Evolutionary conservation across 2,797 vertebrate species (phyloP).

Genomic region (Acridotheres tristis): DNA sequence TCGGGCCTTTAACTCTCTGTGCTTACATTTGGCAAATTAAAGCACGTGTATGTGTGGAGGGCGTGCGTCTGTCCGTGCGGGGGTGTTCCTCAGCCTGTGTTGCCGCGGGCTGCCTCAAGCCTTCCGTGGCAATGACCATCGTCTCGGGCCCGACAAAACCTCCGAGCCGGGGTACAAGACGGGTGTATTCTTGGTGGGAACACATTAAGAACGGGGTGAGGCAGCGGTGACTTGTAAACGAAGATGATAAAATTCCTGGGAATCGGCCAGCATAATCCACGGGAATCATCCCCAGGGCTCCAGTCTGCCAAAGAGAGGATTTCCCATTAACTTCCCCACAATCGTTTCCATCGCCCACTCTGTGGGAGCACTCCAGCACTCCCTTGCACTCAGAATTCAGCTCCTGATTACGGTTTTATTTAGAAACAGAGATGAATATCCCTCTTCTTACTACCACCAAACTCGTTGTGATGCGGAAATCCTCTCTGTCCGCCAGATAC

Average conservation of each 20-base stretch:
- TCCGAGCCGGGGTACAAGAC: not conserved
- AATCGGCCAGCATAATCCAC: not conserved
- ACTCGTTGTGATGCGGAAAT: not conserved
- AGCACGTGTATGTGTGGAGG: not conserved
- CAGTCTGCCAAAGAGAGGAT: not conserved
- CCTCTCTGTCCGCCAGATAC: not conserved
- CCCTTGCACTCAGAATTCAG: not conserved
- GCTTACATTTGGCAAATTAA: not conserved
- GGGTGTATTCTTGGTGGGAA: not conserved
- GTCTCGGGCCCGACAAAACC: not conserved
- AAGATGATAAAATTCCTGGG: not conserved
- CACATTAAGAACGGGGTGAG: not conserved
- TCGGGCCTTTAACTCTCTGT: not conserved
- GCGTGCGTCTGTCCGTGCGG: not conserved
- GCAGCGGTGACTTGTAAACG: not conserved
- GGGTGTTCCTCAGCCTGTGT: not conserved
- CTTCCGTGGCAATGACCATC: not conserved
- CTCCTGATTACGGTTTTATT: not conserved
- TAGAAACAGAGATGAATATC: not conserved
- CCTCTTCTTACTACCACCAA: not conserved
- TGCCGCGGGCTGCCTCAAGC: not conserved
- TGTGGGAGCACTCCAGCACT: not conserved
- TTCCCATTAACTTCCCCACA: not conserved
- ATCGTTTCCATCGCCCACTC: not conserved
- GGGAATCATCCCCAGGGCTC: not conserved